A percentile compares a stretch with the other conserved stretches of the same genome.
Conservation (phyloP, 2,888 invertebrate genomes). For the Tryphoninae sp. region DNA sequence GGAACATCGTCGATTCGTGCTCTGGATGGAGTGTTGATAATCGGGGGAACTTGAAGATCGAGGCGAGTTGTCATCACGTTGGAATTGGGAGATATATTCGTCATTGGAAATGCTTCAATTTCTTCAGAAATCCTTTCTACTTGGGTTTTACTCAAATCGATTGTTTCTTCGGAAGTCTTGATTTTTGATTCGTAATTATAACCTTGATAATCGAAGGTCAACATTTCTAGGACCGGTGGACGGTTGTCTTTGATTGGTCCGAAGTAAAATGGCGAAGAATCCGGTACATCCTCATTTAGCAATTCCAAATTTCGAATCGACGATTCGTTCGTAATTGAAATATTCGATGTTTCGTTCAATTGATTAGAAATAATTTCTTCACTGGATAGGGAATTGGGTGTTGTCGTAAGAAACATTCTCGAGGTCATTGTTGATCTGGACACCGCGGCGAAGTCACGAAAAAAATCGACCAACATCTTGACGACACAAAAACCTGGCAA, state of each 20-base stretch:
- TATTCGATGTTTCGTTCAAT: conserved; percentile 9
- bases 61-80: not conserved
- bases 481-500: conserved; percentile 56
- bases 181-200: not conserved
- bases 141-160: not conserved
- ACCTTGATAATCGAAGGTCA: not conserved
- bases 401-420: conserved; percentile 13
- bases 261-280: conserved; percentile 45
- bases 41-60: conserved; percentile 1
- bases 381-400: conserved; percentile 11
- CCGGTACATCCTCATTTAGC: conserved; percentile 15
- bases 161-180: not conserved
- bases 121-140: not conserved
- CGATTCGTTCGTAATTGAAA: not conserved
- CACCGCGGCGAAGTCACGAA: conserved; percentile 44
- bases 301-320: not conserved
- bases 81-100: not conserved
- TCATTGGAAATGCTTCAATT: conserved; percentile 2
- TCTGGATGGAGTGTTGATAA: not conserved
- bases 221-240: not conserved
- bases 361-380: conserved; percentile 34
- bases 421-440: conserved; percentile 57
- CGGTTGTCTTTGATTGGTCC: conserved; percentile 1
- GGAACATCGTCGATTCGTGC: not conserved
- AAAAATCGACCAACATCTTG: conserved; percentile 54